Conservation (phyloP, 2,113 vertebrate species). For the Pelusios castaneus region DNA sequence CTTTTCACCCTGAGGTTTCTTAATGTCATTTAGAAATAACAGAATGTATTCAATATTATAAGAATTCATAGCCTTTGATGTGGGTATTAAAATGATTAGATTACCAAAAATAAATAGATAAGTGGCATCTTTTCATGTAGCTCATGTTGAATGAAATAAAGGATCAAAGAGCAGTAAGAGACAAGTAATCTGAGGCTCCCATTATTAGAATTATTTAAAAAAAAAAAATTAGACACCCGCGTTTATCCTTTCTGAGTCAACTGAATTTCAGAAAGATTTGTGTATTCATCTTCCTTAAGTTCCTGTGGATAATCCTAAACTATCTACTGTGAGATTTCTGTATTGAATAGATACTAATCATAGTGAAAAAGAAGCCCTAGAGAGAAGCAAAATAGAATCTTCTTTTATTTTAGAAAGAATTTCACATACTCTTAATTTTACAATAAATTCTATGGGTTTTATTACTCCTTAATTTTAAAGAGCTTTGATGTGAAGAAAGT, state of each 20-base stretch:
- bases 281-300: background rate
- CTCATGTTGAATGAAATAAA: background rate
- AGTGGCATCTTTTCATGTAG: background rate
- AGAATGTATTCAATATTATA: background rate
- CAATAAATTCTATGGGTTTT: background rate
- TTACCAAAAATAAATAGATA: conserved; percentile 21
- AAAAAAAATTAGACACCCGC: background rate
- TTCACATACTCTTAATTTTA: background rate
- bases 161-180: background rate
- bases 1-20: background rate
- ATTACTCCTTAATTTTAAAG: background rate
- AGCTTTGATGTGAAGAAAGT: background rate
- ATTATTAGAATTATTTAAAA: background rate
- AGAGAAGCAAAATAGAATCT: background rate
- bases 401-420: background rate
- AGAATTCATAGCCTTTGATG: background rate
- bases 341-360: background rate
- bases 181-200: background rate
- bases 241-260: conserved; percentile 14
- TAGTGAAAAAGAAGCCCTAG: background rate
- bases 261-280: conserved; percentile 31
- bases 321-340: background rate
- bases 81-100: background rate
- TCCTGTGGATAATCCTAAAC: background rate
- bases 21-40: background rate